Base-by-base conservation (phyloP, 2,888 invertebrate species). In the Oligia fasciuncula region DNA sequence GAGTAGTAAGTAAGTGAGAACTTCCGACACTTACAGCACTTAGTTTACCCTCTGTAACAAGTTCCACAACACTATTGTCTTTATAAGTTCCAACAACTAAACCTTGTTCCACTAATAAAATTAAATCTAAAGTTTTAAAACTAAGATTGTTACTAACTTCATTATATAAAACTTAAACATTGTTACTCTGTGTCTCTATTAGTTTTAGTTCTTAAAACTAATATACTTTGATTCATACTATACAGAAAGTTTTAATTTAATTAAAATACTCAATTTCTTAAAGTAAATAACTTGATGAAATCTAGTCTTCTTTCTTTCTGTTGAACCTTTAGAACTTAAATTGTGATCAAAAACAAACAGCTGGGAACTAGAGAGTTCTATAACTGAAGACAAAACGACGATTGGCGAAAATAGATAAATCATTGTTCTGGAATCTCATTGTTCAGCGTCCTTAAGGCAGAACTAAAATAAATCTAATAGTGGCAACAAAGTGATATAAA, bases 81-180 rank as follows among this genome's bases (percentile, higher is more conserved):
- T 70, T 54, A 43, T 63, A n/a, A 85, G 60, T 80, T 80, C 29
- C 51, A 43, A 13, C 60, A 63, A 73, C 46, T 57, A 68, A 62
- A 40, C 13, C 66, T 65, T 46, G 62, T 73, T 86, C 65, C 57
- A 68, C 60, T 79, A 85, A 87, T 76, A 49, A 46, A 71, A 74
- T 88, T 66, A 72, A 75, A 81, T 75, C 72, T 78, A 19, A 67
- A 23, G 43, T 23, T 83, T 83, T 63, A 51, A 72, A 83, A 78
- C 84, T 72, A 8, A n/a, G 46, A 68, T 67, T 86, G 76, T 40
- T 67, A 29, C 65, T 35, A 71, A 75, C 65, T 46, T 76, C 29
- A 40, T 65, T 82, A 57, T 65, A 40, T 35, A 51, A 71, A 60
- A 75, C 35, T 66, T 73, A 29, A 3, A 62, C 13, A 57, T 51